A percentile compares a stretch with the other conserved stretches of the same genome.
Conservation (phyloP, 2,797 vertebrate genomes). For the Hydrocynus forskahlii region DNA sequence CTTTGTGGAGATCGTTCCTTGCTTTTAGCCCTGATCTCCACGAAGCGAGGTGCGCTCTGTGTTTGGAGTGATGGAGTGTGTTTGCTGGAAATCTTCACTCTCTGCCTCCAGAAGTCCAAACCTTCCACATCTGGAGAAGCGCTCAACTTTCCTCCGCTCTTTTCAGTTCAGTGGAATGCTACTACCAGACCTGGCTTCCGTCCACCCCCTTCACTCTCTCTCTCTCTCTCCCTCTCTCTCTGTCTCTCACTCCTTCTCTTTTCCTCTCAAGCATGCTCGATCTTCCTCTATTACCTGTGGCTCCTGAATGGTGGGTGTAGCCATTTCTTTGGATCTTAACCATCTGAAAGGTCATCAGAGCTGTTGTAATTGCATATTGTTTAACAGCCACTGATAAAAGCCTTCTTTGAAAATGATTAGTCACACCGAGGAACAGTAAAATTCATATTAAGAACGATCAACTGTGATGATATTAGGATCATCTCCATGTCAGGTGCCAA, state of each 20-base stretch:
- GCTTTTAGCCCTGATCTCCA: constrained; percentile 32
- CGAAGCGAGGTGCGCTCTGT: constrained; percentile 1
- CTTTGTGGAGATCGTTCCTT: constrained; percentile 15
- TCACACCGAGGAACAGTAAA: not conserved
- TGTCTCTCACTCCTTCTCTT: constrained; percentile 2
- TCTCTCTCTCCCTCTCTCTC: constrained; percentile 18
- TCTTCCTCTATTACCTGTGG: constrained; percentile 32
- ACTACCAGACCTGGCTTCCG: constrained; percentile 47
- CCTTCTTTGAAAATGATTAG: constrained; percentile 21
- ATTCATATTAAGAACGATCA: not conserved
- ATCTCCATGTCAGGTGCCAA: too few relatives aligned
- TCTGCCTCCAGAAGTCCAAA: constrained; percentile 46
- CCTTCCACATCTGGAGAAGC: constrained; percentile 63
- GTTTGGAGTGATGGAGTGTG: constrained; percentile 42
- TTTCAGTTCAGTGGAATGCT: constrained; percentile 47
- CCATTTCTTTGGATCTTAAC: not conserved
- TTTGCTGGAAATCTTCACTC: constrained; percentile 43
- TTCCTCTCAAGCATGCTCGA: not conserved
- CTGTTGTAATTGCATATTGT: not conserved
- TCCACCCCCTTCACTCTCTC: constrained; percentile 37
- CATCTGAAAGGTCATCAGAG: constrained; percentile 29
- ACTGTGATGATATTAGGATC: too few relatives aligned
- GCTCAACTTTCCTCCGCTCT: constrained; percentile 52
- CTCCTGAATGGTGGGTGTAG: constrained; percentile 17
- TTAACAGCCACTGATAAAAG: not conserved